Evolutionary conservation across 2,797 vertebrate genomes (phyloP).

Genomic region (Philypnodon macrostomus): DNA sequence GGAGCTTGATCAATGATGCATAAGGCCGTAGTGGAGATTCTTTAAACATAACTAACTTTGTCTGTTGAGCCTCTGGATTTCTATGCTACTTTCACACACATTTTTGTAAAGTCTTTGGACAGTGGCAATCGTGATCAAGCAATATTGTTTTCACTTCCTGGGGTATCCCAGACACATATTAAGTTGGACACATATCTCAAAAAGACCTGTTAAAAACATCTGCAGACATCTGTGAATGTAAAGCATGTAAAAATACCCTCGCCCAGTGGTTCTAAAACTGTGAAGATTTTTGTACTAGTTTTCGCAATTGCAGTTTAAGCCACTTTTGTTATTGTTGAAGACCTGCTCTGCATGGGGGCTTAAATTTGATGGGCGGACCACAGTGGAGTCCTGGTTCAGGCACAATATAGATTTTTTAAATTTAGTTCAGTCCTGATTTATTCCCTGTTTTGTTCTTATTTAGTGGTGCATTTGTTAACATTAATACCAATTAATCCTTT

Average conservation of each 20-base stretch:
- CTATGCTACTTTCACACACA: background rate
- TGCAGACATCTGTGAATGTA: constrained; percentile 20
- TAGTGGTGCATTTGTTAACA: too few relatives aligned
- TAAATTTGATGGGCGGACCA: too few relatives aligned
- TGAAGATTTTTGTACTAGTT: too few relatives aligned
- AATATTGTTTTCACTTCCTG: constrained; percentile 26
- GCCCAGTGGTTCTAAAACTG: too few relatives aligned
- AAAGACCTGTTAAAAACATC: constrained; percentile 18
- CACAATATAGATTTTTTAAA: too few relatives aligned
- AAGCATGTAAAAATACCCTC: background rate
- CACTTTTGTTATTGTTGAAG: too few relatives aligned
- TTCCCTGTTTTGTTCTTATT: too few relatives aligned
- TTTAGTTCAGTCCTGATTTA: too few relatives aligned
- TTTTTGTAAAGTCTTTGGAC: background rate
- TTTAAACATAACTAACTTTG: constrained; percentile 27
- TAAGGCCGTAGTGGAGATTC: constrained; percentile 32
- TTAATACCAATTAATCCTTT: too few relatives aligned
- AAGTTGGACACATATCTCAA: constrained; percentile 18
- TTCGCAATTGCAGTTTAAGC: too few relatives aligned
- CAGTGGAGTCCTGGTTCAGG: too few relatives aligned
- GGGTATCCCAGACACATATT: constrained; percentile 3
- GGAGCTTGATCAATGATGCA: constrained; percentile 51
- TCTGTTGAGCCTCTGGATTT: constrained; percentile 20
- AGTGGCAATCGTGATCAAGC: constrained; percentile 2
- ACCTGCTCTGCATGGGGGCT: too few relatives aligned